Conservation (phyloP, 2,113 vertebrate genomes). For the Pungitius pungitius region DNA sequence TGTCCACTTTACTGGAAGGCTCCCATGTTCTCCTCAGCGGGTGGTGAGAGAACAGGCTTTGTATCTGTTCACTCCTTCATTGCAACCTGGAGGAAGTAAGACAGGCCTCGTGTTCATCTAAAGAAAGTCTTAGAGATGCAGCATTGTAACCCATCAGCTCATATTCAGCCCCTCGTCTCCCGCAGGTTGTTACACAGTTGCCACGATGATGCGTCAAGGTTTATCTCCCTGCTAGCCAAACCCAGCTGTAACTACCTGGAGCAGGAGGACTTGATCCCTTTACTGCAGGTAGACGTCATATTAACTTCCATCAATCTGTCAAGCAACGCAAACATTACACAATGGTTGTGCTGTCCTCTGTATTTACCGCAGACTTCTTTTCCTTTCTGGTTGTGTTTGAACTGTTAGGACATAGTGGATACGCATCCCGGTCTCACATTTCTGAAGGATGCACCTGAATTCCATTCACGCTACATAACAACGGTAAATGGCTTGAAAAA, state of each 20-base stretch:
- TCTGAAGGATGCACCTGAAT: slow-evolving; percentile 98
- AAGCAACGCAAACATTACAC: background rate
- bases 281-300: slow-evolving; percentile 87
- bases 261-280: slow-evolving; percentile 96
- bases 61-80: slow-evolving; percentile 92
- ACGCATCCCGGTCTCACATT: slow-evolving; percentile 97
- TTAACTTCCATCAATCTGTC: background rate
- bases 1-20: slow-evolving; percentile 98
- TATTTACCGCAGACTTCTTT: background rate
- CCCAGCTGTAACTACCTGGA: slow-evolving; percentile 88
- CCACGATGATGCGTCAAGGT: slow-evolving; percentile 93
- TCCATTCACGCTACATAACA: slow-evolving; percentile 98
- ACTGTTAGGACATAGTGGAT: slow-evolving; percentile 92
- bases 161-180: slow-evolving; percentile 8
- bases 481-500: slow-evolving; percentile 82
- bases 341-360: background rate
- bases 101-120: background rate
- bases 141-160: background rate
- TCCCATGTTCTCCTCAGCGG: slow-evolving; percentile 90
- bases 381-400: slow-evolving; percentile 23
- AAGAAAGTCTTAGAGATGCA: background rate
- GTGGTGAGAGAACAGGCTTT: slow-evolving; percentile 92
- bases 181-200: slow-evolving; percentile 89
- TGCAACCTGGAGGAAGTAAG: slow-evolving; percentile 96
- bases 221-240: slow-evolving; percentile 90